Conservation (phyloP, 2,888 invertebrate genomes). For the Agriopis leucophaearia region DNA sequence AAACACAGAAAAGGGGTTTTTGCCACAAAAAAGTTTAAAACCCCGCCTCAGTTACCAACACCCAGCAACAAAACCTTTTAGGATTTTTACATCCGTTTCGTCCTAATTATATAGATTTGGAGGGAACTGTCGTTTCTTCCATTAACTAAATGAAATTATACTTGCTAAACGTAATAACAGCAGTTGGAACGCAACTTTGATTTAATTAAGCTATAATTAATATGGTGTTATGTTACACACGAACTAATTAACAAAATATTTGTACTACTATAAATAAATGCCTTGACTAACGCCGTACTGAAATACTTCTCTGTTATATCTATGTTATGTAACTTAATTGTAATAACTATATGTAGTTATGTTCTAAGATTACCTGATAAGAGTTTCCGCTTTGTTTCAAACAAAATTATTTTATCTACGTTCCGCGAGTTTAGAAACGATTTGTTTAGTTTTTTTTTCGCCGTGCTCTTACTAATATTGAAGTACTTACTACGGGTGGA, state of each 20-base stretch:
- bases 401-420: too few relatives aligned
- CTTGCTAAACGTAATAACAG: conserved; percentile 57
- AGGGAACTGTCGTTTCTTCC: conserved; percentile 55
- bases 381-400: not conserved
- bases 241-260: not conserved
- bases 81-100: conserved; percentile 17
- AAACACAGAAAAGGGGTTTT: conserved; percentile 3
- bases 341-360: too few relatives aligned
- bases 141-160: conserved; percentile 72
- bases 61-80: conserved; percentile 17
- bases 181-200: conserved; percentile 50
- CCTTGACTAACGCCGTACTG: too few relatives aligned
- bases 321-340: too few relatives aligned
- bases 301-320: too few relatives aligned
- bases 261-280: not conserved
- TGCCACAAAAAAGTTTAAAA: conserved; percentile 15
- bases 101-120: conserved; percentile 33
- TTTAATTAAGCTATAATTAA: conserved; percentile 50
- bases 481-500: too few relatives aligned
- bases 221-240: conserved; percentile 9
- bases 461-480: too few relatives aligned
- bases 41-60: not conserved
- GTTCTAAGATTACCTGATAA: too few relatives aligned
- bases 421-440: too few relatives aligned
- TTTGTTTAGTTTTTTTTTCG: too few relatives aligned